Evolutionary conservation across 2,797 vertebrate genomes (phyloP).

Genomic region (Serranus cabrilla): DNA sequence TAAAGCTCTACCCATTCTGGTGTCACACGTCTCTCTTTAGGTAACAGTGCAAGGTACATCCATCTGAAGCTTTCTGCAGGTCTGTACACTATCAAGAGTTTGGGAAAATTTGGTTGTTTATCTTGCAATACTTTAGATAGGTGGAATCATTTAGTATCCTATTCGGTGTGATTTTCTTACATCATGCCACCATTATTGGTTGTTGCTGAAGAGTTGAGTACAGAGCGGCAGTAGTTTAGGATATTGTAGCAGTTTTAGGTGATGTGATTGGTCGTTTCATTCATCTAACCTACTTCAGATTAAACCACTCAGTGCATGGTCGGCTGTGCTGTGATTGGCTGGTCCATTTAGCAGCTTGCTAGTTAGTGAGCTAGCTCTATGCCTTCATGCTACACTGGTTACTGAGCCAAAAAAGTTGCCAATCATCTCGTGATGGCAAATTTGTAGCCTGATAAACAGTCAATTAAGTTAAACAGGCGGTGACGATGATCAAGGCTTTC

Average conservation of each 20-base stretch:
- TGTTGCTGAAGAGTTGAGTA: too few relatives aligned
- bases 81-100: conserved; percentile 11
- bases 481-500: too few relatives aligned
- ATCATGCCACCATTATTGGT: neutral
- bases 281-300: too few relatives aligned
- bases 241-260: neutral
- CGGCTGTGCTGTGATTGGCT: too few relatives aligned
- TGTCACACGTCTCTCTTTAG: conserved; percentile 30
- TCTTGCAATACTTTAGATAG: neutral
- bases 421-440: too few relatives aligned
- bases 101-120: neutral
- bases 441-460: too few relatives aligned
- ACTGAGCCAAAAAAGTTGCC: too few relatives aligned
- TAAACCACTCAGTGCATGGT: too few relatives aligned
- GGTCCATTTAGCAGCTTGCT: too few relatives aligned
- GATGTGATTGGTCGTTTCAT: neutral
- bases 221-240: neutral
- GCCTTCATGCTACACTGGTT: too few relatives aligned
- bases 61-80: neutral
- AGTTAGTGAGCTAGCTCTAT: too few relatives aligned
- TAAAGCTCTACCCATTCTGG: conserved; percentile 13
- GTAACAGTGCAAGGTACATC: conserved; percentile 38
- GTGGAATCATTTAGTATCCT: neutral
- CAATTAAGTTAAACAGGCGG: too few relatives aligned
- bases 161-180: neutral